These are phyloP conservation scores for Drosophila busckii DNA, from an alignment of 1,140 invertebrate species.

Conservation along the genomic window DNA sequence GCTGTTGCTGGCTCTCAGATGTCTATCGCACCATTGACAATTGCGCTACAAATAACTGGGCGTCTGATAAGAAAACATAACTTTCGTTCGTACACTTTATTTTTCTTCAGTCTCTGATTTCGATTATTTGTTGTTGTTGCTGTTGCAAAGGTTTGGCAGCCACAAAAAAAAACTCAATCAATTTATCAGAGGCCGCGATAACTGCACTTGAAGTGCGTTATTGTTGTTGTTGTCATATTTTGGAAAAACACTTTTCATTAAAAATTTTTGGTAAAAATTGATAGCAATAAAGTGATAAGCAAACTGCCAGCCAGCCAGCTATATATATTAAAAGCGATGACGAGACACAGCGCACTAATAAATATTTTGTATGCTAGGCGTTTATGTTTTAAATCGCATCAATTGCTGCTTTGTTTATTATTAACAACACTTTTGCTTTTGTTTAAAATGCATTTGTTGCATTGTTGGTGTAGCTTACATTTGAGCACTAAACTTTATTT, in stretches of 20 bases:
- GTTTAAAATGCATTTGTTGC: slow-evolving; percentile 3
- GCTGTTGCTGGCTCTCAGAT: slow-evolving; percentile 28
- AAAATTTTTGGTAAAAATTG: slow-evolving; percentile 44
- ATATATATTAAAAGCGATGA: no score
- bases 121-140: no score
- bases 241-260: slow-evolving; percentile 71
- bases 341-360: no score
- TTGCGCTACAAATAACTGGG: slow-evolving; percentile 57
- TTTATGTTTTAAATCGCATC: slow-evolving; percentile 25
- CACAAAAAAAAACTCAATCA: slow-evolving; percentile 63
- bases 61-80: slow-evolving; percentile 61
- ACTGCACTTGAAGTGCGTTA: slow-evolving; percentile 23
- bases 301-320: no score
- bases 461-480: slow-evolving; percentile 21
- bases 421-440: slow-evolving; percentile 5
- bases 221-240: slow-evolving; percentile 17
- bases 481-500: slow-evolving; percentile 29
- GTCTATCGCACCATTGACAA: slow-evolving; percentile 67
- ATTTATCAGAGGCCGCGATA: slow-evolving; percentile 63
- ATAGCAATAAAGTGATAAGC: slow-evolving; percentile 74
- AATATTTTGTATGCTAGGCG: slow-evolving; percentile 3
- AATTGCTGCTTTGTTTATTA: slow-evolving; percentile 14
- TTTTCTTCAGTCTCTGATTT: slow-evolving; percentile 25
- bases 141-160: slow-evolving; percentile 24
- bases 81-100: slow-evolving; percentile 38